A percentile compares a stretch with the other conserved stretches of the same genome.
These are phyloP conservation scores for Drosophila vallismaia DNA, from an alignment of 2,888 invertebrate genomes.

Conservation along the genomic window DNA sequence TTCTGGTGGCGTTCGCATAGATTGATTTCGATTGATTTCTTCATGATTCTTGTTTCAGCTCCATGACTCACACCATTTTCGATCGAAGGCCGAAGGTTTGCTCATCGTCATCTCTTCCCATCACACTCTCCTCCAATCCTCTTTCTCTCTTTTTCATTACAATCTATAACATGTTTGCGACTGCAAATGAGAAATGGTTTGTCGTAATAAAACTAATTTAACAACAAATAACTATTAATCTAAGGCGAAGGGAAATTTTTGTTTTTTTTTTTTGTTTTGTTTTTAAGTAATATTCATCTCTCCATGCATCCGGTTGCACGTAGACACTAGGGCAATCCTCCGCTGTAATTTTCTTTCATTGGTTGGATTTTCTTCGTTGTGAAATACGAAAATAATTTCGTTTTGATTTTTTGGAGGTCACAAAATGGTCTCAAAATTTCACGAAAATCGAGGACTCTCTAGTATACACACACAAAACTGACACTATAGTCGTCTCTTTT, in stretches of 20 bases:
- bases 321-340: conserved; percentile 15
- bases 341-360: background rate
- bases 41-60: conserved; percentile 47
- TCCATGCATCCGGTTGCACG: conserved; percentile 9
- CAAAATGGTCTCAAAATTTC: conserved; percentile 1
- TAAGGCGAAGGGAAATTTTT: conserved; percentile 40
- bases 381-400: background rate
- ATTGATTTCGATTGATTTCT: conserved; percentile 24
- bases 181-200: conserved; percentile 84
- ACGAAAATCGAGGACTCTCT: background rate
- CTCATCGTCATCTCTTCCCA: conserved; percentile 50
- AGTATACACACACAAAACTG: conserved; percentile 13
- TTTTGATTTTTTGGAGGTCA: background rate
- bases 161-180: conserved; percentile 74
- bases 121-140: conserved; percentile 71
- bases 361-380: background rate
- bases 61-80: conserved; percentile 64
- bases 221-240: conserved; percentile 37
- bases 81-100: conserved; percentile 70
- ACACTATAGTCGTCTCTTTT: conserved; percentile 56
- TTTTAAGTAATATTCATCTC: conserved; percentile 6
- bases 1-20: conserved; percentile 56
- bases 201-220: conserved; percentile 82
- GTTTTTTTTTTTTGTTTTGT: conserved; percentile 31
- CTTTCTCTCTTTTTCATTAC: conserved; percentile 68